Evolutionary conservation across 2,797 vertebrate genomes (phyloP).

Genomic region (Eleutherodactylus coqui): DNA sequence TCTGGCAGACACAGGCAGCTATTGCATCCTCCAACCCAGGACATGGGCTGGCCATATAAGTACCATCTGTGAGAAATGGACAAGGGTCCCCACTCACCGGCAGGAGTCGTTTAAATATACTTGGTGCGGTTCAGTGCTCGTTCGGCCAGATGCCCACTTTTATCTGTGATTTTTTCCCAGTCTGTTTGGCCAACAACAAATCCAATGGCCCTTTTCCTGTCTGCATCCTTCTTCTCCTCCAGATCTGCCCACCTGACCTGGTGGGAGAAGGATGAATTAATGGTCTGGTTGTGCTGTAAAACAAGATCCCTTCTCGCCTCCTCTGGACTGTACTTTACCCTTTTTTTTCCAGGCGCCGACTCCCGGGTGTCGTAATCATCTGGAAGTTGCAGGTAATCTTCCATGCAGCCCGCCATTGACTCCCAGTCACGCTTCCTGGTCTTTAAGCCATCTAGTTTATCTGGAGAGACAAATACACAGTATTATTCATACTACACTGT

Average conservation of each 20-base stretch:
- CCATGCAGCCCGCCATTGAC: slow-evolving; percentile 85
- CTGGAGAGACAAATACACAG: slow-evolving; percentile 77
- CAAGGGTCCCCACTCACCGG: neutral
- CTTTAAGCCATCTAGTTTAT: slow-evolving; percentile 95
- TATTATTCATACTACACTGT: neutral
- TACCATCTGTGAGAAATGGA: neutral
- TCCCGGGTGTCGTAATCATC: slow-evolving; percentile 96
- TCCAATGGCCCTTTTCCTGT: slow-evolving; percentile 96
- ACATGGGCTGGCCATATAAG: too few relatives aligned
- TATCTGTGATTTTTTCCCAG: slow-evolving; percentile 99
- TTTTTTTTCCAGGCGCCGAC: slow-evolving; percentile 96
- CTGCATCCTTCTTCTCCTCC: slow-evolving; percentile 97
- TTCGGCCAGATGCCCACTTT: slow-evolving; percentile 95
- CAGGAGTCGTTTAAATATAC: slow-evolving; percentile 88
- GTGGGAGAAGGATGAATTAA: slow-evolving; percentile 63
- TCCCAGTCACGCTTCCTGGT: slow-evolving; percentile 91
- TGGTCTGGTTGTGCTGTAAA: neutral
- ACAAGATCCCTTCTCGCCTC: neutral
- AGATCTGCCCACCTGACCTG: slow-evolving; percentile 99
- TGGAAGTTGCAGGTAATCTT: slow-evolving; percentile 96
- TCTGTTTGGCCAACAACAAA: slow-evolving; percentile 99
- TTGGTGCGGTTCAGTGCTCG: slow-evolving; percentile 98
- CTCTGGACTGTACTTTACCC: slow-evolving; percentile 79
- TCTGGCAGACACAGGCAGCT: too few relatives aligned
- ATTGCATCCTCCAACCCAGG: neutral